phyloP scores from a whole-genome alignment of 1,140 invertebrate genomes.

The Hylaeus anthracinus region DNA sequence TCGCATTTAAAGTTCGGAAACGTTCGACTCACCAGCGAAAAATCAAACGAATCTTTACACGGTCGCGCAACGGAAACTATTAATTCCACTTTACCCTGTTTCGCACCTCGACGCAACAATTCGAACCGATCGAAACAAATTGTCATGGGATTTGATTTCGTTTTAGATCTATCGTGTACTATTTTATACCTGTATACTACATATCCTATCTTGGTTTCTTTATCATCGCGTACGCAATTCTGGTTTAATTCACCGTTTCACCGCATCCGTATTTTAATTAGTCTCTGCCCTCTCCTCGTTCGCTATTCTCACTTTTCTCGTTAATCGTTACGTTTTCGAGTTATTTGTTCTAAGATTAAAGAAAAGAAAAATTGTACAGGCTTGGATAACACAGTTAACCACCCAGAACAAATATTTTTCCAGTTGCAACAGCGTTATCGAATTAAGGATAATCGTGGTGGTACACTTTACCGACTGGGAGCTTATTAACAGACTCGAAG shows the following conservation, averaged over 20 bases:
- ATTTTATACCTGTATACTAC: neutral
- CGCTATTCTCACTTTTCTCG: neutral
- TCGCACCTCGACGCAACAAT: neutral
- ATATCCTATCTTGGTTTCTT: neutral
- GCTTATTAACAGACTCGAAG: no score
- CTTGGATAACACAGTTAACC: no score
- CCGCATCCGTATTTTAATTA: no score
- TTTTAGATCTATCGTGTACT: neutral
- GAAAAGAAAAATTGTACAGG: no score
- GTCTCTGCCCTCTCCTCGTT: neutral
- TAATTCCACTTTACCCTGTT: neutral
- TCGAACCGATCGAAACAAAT: constrained; percentile 3
- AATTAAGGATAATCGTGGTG: no score
- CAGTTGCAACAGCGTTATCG: no score
- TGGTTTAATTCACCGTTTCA: neutral
- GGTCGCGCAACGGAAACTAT: neutral
- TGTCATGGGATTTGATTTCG: neutral
- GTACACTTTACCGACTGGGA: no score
- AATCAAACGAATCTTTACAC: neutral
- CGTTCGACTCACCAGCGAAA: neutral
- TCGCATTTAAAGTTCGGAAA: neutral
- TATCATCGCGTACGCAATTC: constrained; percentile 2
- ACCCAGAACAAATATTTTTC: no score
- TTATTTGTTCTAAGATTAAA: no score
- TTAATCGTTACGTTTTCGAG: no score